A percentile compares a stretch with the other conserved stretches of the same genome.
Conservation (phyloP, 2,888 invertebrate species). For the Abrostola triplasia region DNA sequence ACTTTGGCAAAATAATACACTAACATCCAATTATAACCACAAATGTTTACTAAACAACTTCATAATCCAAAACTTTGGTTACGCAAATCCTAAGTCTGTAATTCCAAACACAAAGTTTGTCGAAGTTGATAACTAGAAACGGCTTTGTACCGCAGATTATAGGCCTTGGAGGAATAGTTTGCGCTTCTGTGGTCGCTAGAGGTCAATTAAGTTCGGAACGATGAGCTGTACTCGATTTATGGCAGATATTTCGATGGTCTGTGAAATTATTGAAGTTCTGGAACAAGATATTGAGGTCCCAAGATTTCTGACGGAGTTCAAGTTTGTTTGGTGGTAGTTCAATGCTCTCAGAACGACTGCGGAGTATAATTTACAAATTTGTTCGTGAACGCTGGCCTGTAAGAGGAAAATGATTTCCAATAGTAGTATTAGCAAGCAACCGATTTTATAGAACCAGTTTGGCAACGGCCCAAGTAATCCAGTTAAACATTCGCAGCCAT, state of each 20-base stretch:
- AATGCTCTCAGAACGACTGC: no score
- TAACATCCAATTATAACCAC: constrained; percentile 10
- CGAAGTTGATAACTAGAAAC: constrained; percentile 13
- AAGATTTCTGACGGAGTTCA: background rate
- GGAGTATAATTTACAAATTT: background rate
- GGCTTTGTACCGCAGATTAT: constrained; percentile 38
- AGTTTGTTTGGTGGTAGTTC: background rate
- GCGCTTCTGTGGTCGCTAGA: constrained; percentile 23
- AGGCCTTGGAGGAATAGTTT: constrained; percentile 27
- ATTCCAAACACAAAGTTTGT: constrained; percentile 36
- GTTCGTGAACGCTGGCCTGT: no score
- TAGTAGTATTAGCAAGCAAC: background rate
- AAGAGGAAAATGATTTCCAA: background rate
- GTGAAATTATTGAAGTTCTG: constrained; percentile 6
- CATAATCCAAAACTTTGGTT: constrained; percentile 30
- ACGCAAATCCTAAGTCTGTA: constrained; percentile 26
- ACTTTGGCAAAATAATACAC: background rate
- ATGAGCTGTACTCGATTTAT: constrained; percentile 18
- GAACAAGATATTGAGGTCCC: background rate
- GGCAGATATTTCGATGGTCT: constrained; percentile 6
- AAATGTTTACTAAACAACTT: constrained; percentile 20
- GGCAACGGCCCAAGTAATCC: background rate
- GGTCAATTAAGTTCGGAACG: constrained; percentile 36
- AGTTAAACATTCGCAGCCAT: background rate
- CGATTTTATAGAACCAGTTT: background rate